Evolutionary conservation across 1,140 invertebrate genomes (phyloP).

Genomic region (Sinonovacula constricta): DNA sequence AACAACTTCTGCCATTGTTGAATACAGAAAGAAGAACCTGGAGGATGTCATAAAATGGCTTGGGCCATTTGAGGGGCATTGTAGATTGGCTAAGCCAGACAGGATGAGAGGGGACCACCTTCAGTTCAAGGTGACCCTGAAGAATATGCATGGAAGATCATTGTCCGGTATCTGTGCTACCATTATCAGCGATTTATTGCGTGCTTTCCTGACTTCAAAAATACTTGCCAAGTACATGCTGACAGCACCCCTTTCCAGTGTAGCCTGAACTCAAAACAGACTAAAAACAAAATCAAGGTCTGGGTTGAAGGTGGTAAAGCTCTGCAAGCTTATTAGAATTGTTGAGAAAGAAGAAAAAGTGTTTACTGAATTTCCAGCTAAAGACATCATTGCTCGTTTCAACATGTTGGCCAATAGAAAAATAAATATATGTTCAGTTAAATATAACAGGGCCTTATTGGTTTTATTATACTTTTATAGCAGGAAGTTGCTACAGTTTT

Average conservation of each 20-base stretch:
- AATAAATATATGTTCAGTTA: too few species aligned
- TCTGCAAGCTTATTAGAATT: conserved; percentile 18
- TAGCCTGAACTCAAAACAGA: neutral
- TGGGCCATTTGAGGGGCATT: neutral
- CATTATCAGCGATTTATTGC: too few species aligned
- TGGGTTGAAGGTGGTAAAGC: neutral
- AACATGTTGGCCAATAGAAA: conserved; percentile 2
- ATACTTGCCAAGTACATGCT: conserved; percentile 7
- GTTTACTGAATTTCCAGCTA: conserved; percentile 1
- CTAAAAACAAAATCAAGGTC: neutral
- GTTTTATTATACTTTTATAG: too few species aligned
- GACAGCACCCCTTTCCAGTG: neutral
- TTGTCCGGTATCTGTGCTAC: too few species aligned
- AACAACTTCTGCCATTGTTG: neutral
- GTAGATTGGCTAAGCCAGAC: neutral
- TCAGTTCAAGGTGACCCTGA: too few species aligned
- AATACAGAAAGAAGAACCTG: neutral
- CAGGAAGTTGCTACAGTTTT: too few species aligned
- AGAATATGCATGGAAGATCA: too few species aligned
- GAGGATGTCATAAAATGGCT: conserved; percentile 3
- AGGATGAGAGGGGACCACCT: neutral
- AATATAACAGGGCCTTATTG: too few species aligned
- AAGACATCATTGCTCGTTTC: neutral
- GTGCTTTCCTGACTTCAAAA: neutral
- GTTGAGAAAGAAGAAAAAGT: conserved; percentile 11